These are phyloP conservation scores for Enteromius argenteus DNA, from an alignment of 2,797 vertebrate species.

Conservation along the genomic window DNA sequence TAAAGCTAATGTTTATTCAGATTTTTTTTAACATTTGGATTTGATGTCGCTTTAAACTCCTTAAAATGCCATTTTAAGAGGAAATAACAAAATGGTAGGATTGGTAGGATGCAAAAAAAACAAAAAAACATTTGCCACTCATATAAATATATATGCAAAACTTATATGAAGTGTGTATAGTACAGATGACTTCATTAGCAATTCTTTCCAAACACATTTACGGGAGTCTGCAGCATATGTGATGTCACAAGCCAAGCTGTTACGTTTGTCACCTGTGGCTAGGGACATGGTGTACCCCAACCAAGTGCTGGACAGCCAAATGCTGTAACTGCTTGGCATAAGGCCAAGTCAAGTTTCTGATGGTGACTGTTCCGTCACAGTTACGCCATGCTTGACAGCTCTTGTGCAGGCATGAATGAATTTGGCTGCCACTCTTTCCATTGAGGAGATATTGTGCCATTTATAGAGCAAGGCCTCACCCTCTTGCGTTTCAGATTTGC, in stretches of 20 bases:
- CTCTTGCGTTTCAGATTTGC: neutral
- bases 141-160: too few species aligned
- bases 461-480: neutral
- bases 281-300: constrained; percentile 58
- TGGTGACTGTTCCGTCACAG: constrained; percentile 1
- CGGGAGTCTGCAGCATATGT: neutral
- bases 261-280: neutral
- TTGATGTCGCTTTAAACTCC: neutral
- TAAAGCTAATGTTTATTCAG: neutral
- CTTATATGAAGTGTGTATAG: neutral
- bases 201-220: neutral
- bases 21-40: neutral
- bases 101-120: neutral
- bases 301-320: neutral
- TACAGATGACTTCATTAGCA: neutral
- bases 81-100: neutral
- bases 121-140: neutral
- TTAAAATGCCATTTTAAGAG: neutral
- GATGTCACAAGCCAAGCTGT: neutral
- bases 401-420: constrained; percentile 23
- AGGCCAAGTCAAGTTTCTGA: constrained; percentile 22
- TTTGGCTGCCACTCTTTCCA: constrained; percentile 10
- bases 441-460: constrained; percentile 23
- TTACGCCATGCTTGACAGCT: constrained; percentile 3
- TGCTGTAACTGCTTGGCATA: constrained; percentile 30